Base-by-base conservation (phyloP, 2,113 vertebrate species). In the Telmatochromis sp. region DNA sequence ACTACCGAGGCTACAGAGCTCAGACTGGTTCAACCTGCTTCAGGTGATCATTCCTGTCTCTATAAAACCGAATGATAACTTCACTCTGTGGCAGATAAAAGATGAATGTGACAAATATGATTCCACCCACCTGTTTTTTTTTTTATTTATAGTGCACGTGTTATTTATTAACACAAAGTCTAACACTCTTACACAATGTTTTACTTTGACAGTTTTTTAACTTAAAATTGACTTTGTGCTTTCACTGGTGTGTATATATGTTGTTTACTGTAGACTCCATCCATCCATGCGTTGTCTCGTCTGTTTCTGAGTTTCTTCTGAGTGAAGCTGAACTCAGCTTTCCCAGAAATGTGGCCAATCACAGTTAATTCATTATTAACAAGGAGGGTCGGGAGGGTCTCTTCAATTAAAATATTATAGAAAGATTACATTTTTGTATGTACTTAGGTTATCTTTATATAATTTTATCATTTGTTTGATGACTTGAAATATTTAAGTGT, bases 11-110 rank as follows among this genome's bases (percentile, higher is more conserved):
- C 28, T 11, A 11, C 58, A 19, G 31, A 19, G 31, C 58, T 63
- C 28, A 11, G 1, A 60, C 57, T 11, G 9, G 28, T 19, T 10
- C 28, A 60, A 5, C 23, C 55, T 28, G 55, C 55, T 15, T 58
- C 14, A 31, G 57, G 57, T 60, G 28, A 60, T 17, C 57, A 31
- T 31, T 60, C 57, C 5, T 60, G 57, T n/a, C 58, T 63, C 17
- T 11, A 4, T 35, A 63, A 12, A 63, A 63, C 31, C 1, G 9
- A 35, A 63, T 35, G 7, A 63, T 35, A 35, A n/a, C 58, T 12
- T 35, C 31, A n/a, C 17, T 63, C 31, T 35, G 58, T 35, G 58
- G 58, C 58, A 63, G 58, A 35, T 63, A n/a, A 11, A 63, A 63
- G 58, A 35, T 63, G 9, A 65, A 35, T n/a, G 31, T n/a, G 60